Evolutionary conservation across 2,113 vertebrate genomes (phyloP).

Genomic region (Zapornia atra): DNA sequence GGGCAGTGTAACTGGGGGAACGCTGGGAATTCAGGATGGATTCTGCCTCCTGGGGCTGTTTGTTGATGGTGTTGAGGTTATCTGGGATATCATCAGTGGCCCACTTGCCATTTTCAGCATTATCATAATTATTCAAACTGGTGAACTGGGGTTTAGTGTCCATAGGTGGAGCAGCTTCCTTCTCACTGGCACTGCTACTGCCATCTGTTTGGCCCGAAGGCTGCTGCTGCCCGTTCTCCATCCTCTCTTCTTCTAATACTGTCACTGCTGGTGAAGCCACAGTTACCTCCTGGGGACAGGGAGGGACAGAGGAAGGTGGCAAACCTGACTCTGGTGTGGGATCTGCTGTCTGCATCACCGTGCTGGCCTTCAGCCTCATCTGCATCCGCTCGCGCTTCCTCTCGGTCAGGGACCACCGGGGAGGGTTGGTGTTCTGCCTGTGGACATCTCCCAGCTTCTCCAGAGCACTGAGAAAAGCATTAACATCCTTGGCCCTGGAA

Average conservation of each 20-base stretch:
- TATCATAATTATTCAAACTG: conserved; percentile 31
- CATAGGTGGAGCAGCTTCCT: not conserved
- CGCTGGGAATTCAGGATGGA: conserved; percentile 71
- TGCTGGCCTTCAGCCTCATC: conserved; percentile 75
- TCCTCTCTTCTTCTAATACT: rapidly evolving
- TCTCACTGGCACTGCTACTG: rapidly evolving
- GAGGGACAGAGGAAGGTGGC: not conserved
- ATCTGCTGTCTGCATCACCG: not conserved
- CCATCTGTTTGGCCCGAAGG: not conserved
- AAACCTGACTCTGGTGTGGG: not conserved
- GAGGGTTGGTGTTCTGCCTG: conserved; percentile 66
- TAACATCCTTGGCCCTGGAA: conserved; percentile 81
- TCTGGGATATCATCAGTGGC: conserved; percentile 91
- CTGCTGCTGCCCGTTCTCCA: conserved; percentile 38
- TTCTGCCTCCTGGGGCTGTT: conserved; percentile 4
- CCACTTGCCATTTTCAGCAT: conserved; percentile 82
- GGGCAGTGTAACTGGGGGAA: conserved; percentile 44
- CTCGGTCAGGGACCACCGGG: conserved; percentile 83
- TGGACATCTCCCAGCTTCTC: conserved; percentile 89
- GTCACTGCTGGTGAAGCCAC: rapidly evolving
- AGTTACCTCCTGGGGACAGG: rapidly evolving
- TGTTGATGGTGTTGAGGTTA: conserved; percentile 83
- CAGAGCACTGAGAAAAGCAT: conserved; percentile 79
- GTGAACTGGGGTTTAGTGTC: not conserved
- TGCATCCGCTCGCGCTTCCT: conserved; percentile 86